Evolutionary conservation across 1,140 invertebrate genomes (phyloP).

Genomic region (Brachionus asplanchnoidis): DNA sequence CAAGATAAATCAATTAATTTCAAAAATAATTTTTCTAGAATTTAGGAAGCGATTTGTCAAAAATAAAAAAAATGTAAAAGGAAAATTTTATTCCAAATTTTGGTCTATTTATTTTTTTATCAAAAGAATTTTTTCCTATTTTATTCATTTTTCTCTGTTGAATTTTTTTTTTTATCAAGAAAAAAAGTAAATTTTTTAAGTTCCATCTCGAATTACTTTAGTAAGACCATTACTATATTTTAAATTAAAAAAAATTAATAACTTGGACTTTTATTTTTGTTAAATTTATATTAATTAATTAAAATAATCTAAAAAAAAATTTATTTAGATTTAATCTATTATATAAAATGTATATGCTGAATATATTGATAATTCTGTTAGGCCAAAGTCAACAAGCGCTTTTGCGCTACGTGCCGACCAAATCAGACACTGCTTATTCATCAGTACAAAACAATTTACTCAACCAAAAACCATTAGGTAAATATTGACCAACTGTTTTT

Average conservation of each 20-base stretch:
- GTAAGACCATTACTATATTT: no score
- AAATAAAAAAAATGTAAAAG: no score
- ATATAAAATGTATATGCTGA: constrained; percentile 20
- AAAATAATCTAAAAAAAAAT: neutral
- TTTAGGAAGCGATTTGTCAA: neutral
- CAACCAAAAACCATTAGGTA: constrained; percentile 26
- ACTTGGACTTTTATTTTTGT: neutral
- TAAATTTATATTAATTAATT: neutral
- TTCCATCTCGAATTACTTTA: no score
- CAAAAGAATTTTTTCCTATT: no score
- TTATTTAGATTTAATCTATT: neutral
- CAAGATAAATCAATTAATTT: neutral
- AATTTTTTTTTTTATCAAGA: no score
- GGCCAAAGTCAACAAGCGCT: neutral
- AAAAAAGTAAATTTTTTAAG: no score
- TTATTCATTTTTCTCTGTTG: no score
- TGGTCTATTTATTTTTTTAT: no score
- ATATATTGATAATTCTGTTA: neutral
- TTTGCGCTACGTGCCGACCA: neutral
- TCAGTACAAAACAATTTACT: constrained; percentile 1
- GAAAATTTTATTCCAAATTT: no score
- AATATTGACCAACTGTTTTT: constrained; percentile 15
- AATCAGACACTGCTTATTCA: neutral
- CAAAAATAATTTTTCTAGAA: neutral
- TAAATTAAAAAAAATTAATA: neutral